Conservation (phyloP, 2,797 vertebrate genomes). For the Eurystomus glaucurus region DNA sequence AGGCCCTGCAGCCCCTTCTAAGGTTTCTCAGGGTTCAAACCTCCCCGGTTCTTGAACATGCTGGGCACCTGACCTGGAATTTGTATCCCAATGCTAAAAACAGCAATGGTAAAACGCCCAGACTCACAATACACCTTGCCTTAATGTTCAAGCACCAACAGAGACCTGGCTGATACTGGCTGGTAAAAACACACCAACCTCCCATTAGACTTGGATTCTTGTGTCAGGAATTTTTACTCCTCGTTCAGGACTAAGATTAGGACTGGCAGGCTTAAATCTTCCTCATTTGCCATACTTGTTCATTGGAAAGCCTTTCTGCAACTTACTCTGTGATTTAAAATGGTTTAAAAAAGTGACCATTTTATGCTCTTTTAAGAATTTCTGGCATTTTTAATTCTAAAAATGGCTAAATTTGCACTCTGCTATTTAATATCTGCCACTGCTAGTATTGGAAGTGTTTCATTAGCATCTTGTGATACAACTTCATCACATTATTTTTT, state of each 20-base stretch:
- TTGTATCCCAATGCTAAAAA: neutral
- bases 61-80: neutral
- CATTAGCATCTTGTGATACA: neutral
- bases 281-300: neutral
- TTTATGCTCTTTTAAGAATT: neutral
- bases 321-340: neutral
- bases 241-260: neutral
- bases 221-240: neutral
- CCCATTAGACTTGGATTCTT: neutral
- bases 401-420: neutral
- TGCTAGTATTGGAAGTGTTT: neutral
- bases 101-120: neutral
- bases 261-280: neutral
- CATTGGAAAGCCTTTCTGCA: neutral
- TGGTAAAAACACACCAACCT: neutral
- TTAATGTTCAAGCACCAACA: neutral
- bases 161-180: accelerated
- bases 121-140: neutral
- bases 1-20: neutral
- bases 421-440: neutral
- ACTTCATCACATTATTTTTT: accelerated
- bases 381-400: neutral
- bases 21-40: neutral
- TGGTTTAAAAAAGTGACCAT: neutral
- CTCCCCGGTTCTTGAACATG: neutral